phyloP scores from a whole-genome alignment of 2,113 vertebrate species.

The Apteryx owenii region DNA sequence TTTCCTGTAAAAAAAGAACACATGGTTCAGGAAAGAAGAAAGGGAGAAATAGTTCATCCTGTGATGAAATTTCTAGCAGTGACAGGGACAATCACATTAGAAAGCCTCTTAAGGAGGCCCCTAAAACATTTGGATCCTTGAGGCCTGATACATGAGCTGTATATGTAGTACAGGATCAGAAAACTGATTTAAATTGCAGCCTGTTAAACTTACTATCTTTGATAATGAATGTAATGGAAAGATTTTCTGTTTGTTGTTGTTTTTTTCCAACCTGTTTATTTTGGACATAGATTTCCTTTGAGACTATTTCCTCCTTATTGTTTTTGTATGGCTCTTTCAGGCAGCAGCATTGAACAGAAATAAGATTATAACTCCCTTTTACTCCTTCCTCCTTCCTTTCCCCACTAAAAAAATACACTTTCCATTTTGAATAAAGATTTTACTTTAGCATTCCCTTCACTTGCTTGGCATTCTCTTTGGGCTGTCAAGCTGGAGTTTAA shows the following conservation, averaged over 20 bases:
- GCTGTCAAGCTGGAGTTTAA: neutral
- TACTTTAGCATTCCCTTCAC: neutral
- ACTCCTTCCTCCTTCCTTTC: neutral
- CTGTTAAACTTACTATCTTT: neutral
- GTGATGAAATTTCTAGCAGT: neutral
- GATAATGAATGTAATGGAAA: neutral
- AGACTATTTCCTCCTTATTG: neutral
- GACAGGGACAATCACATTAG: too few species aligned
- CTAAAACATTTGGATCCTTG: neutral
- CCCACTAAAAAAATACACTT: neutral
- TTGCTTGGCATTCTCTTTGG: neutral
- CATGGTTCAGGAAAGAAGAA: neutral
- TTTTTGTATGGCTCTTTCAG: neutral
- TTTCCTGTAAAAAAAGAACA: too few species aligned
- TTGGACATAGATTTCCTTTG: neutral
- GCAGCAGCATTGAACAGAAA: neutral
- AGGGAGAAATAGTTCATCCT: neutral
- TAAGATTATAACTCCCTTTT: neutral
- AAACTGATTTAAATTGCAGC: neutral
- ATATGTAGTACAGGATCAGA: neutral
- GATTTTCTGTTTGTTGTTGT: neutral
- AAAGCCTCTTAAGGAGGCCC: neutral
- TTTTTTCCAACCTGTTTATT: neutral
- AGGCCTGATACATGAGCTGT: neutral
- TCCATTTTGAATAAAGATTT: neutral